phyloP scores from a whole-genome alignment of 2,113 vertebrate genomes.

The Phalacrocorax brasilianus region DNA sequence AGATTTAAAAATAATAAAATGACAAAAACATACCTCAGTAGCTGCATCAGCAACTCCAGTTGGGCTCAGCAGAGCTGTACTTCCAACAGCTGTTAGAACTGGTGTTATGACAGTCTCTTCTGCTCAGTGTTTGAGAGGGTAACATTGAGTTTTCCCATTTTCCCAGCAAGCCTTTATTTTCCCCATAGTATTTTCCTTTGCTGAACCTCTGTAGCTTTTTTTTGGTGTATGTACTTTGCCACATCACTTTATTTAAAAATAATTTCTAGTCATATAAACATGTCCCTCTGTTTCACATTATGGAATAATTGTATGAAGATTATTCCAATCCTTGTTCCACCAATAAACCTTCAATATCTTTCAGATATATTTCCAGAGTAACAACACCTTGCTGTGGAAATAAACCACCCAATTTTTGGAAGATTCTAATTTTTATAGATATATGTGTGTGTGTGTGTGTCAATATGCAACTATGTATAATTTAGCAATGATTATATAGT shows the following conservation, averaged over 20 bases:
- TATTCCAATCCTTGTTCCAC: neutral
- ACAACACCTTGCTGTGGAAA: neutral
- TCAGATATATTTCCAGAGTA: too few species aligned
- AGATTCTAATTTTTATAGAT: neutral
- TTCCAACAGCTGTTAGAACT: neutral
- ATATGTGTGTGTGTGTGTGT: too few species aligned
- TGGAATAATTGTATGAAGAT: neutral
- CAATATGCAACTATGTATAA: neutral
- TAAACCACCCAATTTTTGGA: neutral
- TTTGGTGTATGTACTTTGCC: neutral
- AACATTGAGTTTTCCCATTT: too few species aligned
- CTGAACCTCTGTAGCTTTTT: neutral
- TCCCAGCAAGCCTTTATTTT: neutral
- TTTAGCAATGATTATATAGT: neutral
- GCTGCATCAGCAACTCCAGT: neutral
- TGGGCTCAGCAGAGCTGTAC: neutral
- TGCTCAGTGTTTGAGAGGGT: too few species aligned
- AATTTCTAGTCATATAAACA: neutral
- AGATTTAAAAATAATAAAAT: neutral
- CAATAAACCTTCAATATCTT: neutral
- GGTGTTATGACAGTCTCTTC: neutral
- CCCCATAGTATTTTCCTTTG: neutral
- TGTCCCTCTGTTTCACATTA: neutral
- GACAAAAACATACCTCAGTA: neutral
- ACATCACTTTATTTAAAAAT: neutral